Base-by-base conservation (phyloP, 2,113 vertebrate genomes). In the Ameiurus melas region DNA sequence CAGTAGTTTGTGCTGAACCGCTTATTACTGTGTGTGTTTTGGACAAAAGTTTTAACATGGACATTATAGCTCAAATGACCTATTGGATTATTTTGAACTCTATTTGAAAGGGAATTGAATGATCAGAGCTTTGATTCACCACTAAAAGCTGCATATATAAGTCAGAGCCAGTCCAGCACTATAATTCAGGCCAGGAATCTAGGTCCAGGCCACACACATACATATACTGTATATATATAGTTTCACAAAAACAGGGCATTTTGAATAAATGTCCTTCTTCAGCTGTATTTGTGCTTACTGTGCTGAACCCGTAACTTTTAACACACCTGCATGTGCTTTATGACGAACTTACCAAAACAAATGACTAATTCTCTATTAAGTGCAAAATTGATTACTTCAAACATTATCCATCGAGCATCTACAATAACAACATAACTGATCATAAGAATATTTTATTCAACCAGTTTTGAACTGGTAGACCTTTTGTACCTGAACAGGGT, bases 181-280 rank as follows among this genome's bases (percentile, higher is more conserved):
- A 27, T 77, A 47, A 77, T 47, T 77, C 22, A 77, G 73, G 73
- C 39, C 39, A 77, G 22, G 43, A 77, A 51, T 77, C 73, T 77
- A 51, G 73, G 73, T 77, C 25, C 73, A 77, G 73, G 73, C 43
- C 12, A 77, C 43, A 51, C 13, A 27, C 39, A 47, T 10, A 47
- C 43, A 47, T 51, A 51, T 51, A 51, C 47, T 9, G 8, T 51
- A 51, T 51, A 51, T 51, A 75, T 75, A 75, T 75, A 75, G 17
- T 20, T 33, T 33, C 4, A 70, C 17, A 70, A 70, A 66, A 70
- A 70, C 14, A 70, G 68, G 68, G 30, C 68, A 70, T 70, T 70
- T 70, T 70, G n/a, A 70, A 6, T 30, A 33, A 33, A 17, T 33
- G 30, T 17, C 66, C 30, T 73, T 39, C 70, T 9, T 73, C 19